Conservation (phyloP, 2,888 invertebrate species). For the Lepidocyrtoides sp. region DNA sequence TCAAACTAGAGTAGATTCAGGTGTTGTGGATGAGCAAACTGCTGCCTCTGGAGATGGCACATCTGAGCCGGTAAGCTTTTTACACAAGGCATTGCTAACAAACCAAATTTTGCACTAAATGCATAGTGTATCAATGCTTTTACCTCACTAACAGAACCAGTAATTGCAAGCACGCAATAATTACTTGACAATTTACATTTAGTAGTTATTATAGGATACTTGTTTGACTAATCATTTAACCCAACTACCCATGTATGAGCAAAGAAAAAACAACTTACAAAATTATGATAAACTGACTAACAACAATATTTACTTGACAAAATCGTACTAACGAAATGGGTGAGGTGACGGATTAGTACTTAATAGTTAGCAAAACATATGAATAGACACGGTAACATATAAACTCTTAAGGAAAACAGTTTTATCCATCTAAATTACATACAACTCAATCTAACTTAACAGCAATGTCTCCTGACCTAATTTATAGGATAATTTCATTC, state of each 20-base stretch:
- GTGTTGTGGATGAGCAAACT: conserved; percentile 57
- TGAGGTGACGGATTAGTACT: conserved; percentile 30
- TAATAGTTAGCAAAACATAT: no score
- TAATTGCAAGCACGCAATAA: conserved; percentile 52
- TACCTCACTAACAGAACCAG: conserved; percentile 38
- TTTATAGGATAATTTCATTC: no score
- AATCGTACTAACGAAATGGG: background rate
- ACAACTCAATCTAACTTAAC: no score
- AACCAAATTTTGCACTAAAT: background rate
- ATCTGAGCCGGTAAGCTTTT: conserved; percentile 81
- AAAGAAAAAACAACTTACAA: background rate
- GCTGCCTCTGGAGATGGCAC: conserved; percentile 79
- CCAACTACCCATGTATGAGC: background rate
- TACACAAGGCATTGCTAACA: background rate
- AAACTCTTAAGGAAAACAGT: no score
- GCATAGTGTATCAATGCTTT: conserved; percentile 34
- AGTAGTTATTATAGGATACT: background rate
- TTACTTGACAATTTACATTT: background rate
- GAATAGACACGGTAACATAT: no score
- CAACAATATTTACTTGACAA: conserved; percentile 1
- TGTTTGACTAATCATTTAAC: conserved; percentile 1
- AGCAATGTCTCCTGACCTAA: background rate
- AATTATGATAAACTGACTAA: background rate
- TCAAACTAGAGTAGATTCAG: conserved; percentile 48
- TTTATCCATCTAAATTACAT: no score